Percentiles rank a stretch among this genome's conserved stretches.
phyloP scores from a whole-genome alignment of 2,113 vertebrate species.

The Actenoides hombroni region DNA sequence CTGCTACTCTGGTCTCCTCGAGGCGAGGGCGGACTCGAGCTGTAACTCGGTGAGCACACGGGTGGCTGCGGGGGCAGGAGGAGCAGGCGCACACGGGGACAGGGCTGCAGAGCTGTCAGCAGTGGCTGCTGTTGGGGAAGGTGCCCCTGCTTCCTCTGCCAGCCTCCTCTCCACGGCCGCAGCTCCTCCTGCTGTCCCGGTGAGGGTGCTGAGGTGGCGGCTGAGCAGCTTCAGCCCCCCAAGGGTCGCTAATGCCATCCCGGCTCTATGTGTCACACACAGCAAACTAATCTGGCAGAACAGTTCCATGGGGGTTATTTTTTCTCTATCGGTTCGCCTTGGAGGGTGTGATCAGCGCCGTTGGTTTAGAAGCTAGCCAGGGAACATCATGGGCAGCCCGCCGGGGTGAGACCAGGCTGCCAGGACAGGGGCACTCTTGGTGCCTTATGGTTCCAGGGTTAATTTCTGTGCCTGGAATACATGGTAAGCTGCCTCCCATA shows the following conservation, averaged over 20 bases:
- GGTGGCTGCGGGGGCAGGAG: background rate
- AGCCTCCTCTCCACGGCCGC: background rate
- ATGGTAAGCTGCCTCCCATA: background rate
- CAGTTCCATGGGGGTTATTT: background rate
- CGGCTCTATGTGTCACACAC: background rate
- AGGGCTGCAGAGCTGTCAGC: rapidly evolving
- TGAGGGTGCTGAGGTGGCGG: background rate
- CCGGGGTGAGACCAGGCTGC: background rate
- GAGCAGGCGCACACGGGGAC: rapidly evolving
- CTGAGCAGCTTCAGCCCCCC: background rate
- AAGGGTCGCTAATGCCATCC: rapidly evolving
- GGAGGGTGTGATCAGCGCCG: background rate
- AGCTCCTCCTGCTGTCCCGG: rapidly evolving
- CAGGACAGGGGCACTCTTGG: background rate
- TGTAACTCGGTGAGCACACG: background rate
- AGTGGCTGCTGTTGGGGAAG: background rate
- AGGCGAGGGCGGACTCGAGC: too few species aligned
- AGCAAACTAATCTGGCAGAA: background rate
- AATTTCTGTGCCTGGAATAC: background rate
- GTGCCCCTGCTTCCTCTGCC: background rate
- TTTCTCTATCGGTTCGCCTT: background rate
- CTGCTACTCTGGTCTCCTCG: too few species aligned
- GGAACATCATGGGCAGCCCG: background rate
- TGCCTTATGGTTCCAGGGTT: background rate
- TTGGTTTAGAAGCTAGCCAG: background rate